Evolutionary conservation across 1,140 invertebrate species (phyloP).

Genomic region (Drosophila erecta): DNA sequence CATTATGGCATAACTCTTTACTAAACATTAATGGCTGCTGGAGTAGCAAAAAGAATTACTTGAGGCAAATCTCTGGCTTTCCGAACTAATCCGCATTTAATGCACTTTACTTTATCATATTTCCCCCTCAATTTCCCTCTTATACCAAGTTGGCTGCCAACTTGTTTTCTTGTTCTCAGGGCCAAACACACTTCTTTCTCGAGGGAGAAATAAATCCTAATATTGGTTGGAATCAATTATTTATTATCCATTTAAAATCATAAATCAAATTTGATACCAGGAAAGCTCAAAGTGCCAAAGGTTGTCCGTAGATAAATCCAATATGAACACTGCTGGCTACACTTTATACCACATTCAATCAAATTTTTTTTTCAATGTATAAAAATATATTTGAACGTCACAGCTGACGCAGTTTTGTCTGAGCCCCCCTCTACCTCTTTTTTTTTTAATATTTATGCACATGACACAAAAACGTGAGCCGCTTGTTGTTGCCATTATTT

Average conservation of each 20-base stretch:
- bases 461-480: conserved; percentile 74
- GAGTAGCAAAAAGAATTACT: not conserved
- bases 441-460: conserved; percentile 63
- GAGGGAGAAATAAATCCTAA: not conserved
- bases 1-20: conserved; percentile 13
- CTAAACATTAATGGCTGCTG: conserved; percentile 10
- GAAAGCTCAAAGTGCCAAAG: too few relatives aligned
- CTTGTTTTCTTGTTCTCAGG: conserved; percentile 11
- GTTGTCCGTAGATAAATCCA: too few relatives aligned
- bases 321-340: too few relatives aligned
- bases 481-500: conserved; percentile 33
- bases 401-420: conserved; percentile 16
- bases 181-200: not conserved
- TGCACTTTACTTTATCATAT: conserved; percentile 53
- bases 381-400: conserved; percentile 18
- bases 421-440: conserved; percentile 16
- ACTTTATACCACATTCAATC: not conserved
- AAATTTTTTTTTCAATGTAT: not conserved
- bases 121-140: conserved; percentile 9
- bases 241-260: not conserved
- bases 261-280: too few relatives aligned
- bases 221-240: not conserved
- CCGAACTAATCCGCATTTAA: conserved; percentile 61
- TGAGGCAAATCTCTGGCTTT: conserved; percentile 1
- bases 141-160: conserved; percentile 8